Evolutionary conservation across 2,888 invertebrate species (phyloP).

Genomic region (Agrotis ipsilon): DNA sequence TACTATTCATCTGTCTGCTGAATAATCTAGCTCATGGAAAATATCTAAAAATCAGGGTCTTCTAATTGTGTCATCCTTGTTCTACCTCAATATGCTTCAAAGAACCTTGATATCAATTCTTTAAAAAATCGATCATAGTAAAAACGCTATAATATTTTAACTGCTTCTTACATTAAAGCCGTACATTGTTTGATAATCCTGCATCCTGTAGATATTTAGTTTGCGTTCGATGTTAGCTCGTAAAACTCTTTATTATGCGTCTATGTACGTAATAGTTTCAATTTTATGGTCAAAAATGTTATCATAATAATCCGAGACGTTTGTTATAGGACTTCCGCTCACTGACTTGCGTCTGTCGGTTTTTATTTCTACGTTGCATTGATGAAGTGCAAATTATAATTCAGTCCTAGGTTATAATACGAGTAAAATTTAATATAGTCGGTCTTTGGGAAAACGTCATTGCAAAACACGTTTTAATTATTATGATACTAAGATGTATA

Average conservation of each 20-base stretch:
- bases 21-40: background rate
- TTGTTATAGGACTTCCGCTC: slow-evolving; percentile 80
- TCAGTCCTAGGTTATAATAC: too few relatives aligned
- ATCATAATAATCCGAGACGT: slow-evolving; percentile 82
- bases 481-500: too few relatives aligned
- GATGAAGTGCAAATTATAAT: slow-evolving; percentile 15
- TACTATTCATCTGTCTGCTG: too few relatives aligned
- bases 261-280: slow-evolving; percentile 79
- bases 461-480: too few relatives aligned
- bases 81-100: background rate
- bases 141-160: slow-evolving; percentile 62
- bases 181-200: slow-evolving; percentile 82
- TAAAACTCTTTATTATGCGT: slow-evolving; percentile 88
- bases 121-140: slow-evolving; percentile 61
- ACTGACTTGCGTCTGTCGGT: slow-evolving; percentile 22
- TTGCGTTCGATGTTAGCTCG: slow-evolving; percentile 85
- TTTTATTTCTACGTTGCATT: background rate
- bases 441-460: too few relatives aligned
- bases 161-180: slow-evolving; percentile 71
- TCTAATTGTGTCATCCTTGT: background rate
- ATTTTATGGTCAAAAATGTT: slow-evolving; percentile 85
- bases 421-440: too few relatives aligned
- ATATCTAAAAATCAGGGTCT: background rate
- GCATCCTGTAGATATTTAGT: slow-evolving; percentile 83
- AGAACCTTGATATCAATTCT: slow-evolving; percentile 47